Base-by-base conservation (phyloP, 2,113 vertebrate species). In the Elephantulus edwardii region DNA sequence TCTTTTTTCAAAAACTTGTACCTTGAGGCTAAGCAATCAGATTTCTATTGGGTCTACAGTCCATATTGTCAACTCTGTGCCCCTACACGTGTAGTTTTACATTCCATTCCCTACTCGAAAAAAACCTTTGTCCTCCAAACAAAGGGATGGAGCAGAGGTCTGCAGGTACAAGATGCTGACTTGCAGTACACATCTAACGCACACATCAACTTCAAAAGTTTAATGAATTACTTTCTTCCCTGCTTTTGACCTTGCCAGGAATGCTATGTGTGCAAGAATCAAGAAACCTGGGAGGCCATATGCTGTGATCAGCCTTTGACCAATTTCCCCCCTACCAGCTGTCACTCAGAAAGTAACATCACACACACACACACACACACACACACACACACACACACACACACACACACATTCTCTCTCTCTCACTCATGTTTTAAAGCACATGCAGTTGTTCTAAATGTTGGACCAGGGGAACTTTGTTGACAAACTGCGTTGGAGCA, bases 231-330 rank as follows among this genome's bases (percentile, higher is more conserved):
- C 46, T 86, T 86, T 86, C 38, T 35, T 46, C 17, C 56, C 38
- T 91, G 91, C 42, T 60, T 50, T 93, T 95, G 90, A 93, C 91
- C 83, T 96, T 95, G 91, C 74, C 11, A 81, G 91, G 89, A 92
- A 92, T 78, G 88, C 90, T 89, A 62, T 38, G 35, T 86, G 44
- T 90, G 80, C 30, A 26, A 14, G 50, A 89, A 95, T 80, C 42
- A 88, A 81, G 79, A 94, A 90, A 92, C 54, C 56, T 91, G 82
- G 33, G 52, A 93, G 70, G 62, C 92, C 88, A 92, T 96, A 89
- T 96, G 88, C 71, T 91, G 5, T 78, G 83, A 90, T 88, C 64
- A 83, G 75, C 44, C 79, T 93, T 85, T 95, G 91, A 89, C 92
- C 83, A 86, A 56, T 89, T 88, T 89, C 30, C 35, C 35, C 35